A percentile compares a stretch with the other conserved stretches of the same genome.
Evolutionary conservation across 2,888 invertebrate genomes (phyloP).

Genomic region (Hyposoter didymator): DNA sequence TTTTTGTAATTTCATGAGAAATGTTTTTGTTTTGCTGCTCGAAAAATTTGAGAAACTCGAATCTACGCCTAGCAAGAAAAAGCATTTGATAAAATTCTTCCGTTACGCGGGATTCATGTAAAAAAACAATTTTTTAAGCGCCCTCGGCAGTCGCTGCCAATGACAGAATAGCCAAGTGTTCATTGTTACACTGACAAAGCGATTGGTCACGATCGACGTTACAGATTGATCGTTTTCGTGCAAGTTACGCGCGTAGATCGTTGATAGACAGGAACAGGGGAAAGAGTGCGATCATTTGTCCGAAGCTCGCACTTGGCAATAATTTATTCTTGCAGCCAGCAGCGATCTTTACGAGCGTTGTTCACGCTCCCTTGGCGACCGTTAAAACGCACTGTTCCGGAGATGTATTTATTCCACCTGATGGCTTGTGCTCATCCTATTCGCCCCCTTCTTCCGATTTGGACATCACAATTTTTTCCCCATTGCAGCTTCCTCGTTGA

Average conservation of each 20-base stretch:
- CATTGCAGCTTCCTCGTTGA: slow-evolving; percentile 19
- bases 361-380: slow-evolving; percentile 55
- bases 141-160: not conserved
- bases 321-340: slow-evolving; percentile 32
- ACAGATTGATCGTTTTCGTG: not conserved
- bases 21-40: too few species aligned
- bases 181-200: slow-evolving; percentile 2
- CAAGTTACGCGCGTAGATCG: slow-evolving; percentile 5
- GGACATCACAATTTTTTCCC: not conserved
- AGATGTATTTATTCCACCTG: slow-evolving; percentile 49
- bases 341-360: slow-evolving; percentile 55
- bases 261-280: not conserved
- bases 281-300: slow-evolving; percentile 18
- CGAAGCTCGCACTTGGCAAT: slow-evolving; percentile 43
- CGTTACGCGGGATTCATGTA: not conserved
- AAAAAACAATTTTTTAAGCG: slow-evolving; percentile 1
- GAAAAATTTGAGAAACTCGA: too few species aligned
- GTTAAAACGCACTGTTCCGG: slow-evolving; percentile 58
- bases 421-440: slow-evolving; percentile 19
- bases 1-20: too few species aligned
- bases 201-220: slow-evolving; percentile 52
- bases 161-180: not conserved
- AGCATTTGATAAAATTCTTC: not conserved
- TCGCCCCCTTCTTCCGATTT: slow-evolving; percentile 4
- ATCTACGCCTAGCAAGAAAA: too few species aligned